Conservation (phyloP, 2,113 vertebrate genomes). For the Jacana jacana region DNA sequence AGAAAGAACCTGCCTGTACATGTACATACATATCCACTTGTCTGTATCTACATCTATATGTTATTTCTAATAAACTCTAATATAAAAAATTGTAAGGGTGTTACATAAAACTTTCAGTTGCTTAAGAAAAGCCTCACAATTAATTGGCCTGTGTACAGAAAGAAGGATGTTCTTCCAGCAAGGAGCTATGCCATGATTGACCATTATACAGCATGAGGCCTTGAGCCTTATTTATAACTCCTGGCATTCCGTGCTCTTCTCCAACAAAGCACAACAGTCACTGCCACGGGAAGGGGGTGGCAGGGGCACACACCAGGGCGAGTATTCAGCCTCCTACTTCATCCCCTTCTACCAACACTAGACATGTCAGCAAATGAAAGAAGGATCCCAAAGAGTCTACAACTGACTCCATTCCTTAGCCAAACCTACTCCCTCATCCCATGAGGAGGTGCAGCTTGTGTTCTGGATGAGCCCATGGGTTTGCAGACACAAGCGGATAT, state of each 20-base stretch:
- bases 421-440: background rate
- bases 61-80: background rate
- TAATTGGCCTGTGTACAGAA: background rate
- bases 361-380: background rate
- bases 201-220: background rate
- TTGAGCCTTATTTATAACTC: background rate
- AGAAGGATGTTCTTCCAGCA: background rate
- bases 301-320: background rate
- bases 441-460: background rate
- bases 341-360: background rate
- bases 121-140: background rate
- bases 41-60: background rate
- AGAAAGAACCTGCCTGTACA: background rate
- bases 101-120: background rate
- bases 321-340: background rate
- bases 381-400: background rate
- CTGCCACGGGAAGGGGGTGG: fast-evolving
- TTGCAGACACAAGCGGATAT: background rate
- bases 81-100: background rate
- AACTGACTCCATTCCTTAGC: background rate
- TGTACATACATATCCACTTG: background rate
- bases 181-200: background rate
- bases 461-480: background rate
- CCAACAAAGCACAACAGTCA: background rate
- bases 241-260: background rate